These are phyloP conservation scores for Geotrypetes seraphini DNA, from an alignment of 2,797 vertebrate species.

Conservation along the genomic window DNA sequence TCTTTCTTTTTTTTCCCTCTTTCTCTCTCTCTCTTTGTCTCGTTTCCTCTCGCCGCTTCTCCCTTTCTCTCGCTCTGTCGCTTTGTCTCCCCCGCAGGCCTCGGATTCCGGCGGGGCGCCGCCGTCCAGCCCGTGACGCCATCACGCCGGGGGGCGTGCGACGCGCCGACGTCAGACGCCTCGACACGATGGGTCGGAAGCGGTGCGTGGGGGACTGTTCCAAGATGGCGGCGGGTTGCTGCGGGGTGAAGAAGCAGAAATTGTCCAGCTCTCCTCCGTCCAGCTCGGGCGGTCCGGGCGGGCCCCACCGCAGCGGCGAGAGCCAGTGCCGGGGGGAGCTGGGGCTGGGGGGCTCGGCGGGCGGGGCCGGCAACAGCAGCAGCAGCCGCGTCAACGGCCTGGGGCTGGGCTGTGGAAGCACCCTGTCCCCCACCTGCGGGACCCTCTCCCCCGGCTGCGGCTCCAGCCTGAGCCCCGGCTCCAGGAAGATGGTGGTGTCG, in stretches of 20 bases:
- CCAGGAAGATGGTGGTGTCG: constrained; percentile 93
- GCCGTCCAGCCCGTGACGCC: constrained; percentile 44
- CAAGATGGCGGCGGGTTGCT: constrained; percentile 99
- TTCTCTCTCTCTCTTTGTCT: not conserved
- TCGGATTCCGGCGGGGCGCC: constrained; percentile 22
- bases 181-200: constrained; percentile 95
- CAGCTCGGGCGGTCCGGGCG: constrained; percentile 77
- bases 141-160: constrained; percentile 38
- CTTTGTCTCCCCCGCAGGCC: too few relatives aligned
- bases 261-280: constrained; percentile 95
- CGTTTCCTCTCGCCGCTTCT: constrained; percentile 10
- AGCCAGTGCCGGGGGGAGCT: constrained; percentile 60
- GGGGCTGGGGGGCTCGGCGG: constrained; percentile 80
- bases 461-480: constrained; percentile 62
- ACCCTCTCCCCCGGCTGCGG: constrained; percentile 72
- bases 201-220: constrained; percentile 95
- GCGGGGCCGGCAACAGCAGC: constrained; percentile 77
- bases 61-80: constrained; percentile 1
- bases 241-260: constrained; percentile 99
- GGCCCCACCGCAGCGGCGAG: constrained; percentile 34
- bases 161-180: constrained; percentile 76
- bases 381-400: constrained; percentile 45
- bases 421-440: constrained; percentile 53
- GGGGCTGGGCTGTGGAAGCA: constrained; percentile 62
- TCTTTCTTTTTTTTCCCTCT: constrained; percentile 5